A percentile compares a stretch with the other conserved stretches of the same genome.
phyloP scores from a whole-genome alignment of 2,113 vertebrate species.

The Tiliqua scincoides region DNA sequence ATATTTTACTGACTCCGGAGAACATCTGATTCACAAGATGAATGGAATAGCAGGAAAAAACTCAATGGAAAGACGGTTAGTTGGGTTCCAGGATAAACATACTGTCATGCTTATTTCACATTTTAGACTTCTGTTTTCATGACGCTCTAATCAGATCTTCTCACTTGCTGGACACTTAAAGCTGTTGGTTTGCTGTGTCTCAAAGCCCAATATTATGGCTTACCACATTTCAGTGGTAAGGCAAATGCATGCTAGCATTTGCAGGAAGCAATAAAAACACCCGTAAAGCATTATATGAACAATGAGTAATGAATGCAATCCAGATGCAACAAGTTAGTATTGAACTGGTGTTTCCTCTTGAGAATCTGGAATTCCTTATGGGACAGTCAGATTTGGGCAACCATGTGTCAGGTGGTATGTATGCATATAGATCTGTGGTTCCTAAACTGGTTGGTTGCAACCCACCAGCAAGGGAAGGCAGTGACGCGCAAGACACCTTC shows the following conservation, averaged over 20 bases:
- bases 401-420: no score
- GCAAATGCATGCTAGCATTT: not conserved
- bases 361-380: not conserved
- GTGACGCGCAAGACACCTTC: no score
- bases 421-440: no score
- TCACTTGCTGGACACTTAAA: conserved; percentile 17
- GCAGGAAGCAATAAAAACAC: not conserved
- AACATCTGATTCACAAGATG: conserved; percentile 19
- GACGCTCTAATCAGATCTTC: not conserved
- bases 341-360: not conserved
- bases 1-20: conserved; percentile 18
- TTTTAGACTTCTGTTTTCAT: conserved; percentile 28
- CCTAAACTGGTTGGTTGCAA: no score
- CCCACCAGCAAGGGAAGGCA: no score
- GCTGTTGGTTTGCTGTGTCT: not conserved
- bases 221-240: conserved; percentile 20
- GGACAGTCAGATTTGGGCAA: accelerated
- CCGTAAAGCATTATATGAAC: conserved; percentile 15
- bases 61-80: not conserved
- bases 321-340: not conserved
- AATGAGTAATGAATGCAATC: not conserved
- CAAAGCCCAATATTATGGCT: conserved; percentile 13
- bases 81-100: conserved; percentile 42
- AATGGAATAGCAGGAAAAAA: conserved; percentile 23
- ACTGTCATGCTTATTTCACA: not conserved